Evolutionary conservation across 2,888 invertebrate genomes (phyloP).

Genomic region (Muschampia staudingeri): DNA sequence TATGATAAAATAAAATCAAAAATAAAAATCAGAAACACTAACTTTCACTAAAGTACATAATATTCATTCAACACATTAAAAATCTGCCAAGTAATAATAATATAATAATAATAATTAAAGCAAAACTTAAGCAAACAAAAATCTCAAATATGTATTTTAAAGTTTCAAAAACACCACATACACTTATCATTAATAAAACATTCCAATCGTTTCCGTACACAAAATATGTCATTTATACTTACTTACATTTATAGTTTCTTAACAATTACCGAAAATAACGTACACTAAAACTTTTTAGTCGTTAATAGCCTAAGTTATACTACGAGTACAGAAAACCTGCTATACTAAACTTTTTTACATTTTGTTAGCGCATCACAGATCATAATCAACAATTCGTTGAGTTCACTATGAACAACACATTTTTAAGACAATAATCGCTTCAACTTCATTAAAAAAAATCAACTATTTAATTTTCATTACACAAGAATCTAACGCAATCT

Average conservation of each 20-base stretch:
- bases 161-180: conserved; percentile 75
- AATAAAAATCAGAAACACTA: conserved; percentile 77
- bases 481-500: conserved; percentile 1
- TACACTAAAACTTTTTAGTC: conserved; percentile 61
- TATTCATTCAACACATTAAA: conserved; percentile 80
- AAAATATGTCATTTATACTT: conserved; percentile 89
- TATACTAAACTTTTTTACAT: conserved; percentile 58
- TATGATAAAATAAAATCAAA: conserved; percentile 73
- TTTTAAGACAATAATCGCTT: not conserved
- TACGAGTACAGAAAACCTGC: conserved; percentile 51
- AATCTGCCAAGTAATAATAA: conserved; percentile 81
- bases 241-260: conserved; percentile 34
- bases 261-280: conserved; percentile 49
- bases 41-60: conserved; percentile 77
- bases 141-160: conserved; percentile 74
- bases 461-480: not conserved
- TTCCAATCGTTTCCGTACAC: conserved; percentile 82
- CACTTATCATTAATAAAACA: conserved; percentile 67
- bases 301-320: conserved; percentile 43
- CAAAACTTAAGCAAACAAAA: conserved; percentile 83
- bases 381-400: conserved; percentile 66
- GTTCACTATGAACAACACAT: conserved; percentile 40
- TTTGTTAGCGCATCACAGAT: conserved; percentile 89
- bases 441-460: not conserved
- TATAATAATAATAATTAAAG: conserved; percentile 82